Conservation (phyloP, 2,113 vertebrate genomes). For the Rattus norvegicus region DNA sequence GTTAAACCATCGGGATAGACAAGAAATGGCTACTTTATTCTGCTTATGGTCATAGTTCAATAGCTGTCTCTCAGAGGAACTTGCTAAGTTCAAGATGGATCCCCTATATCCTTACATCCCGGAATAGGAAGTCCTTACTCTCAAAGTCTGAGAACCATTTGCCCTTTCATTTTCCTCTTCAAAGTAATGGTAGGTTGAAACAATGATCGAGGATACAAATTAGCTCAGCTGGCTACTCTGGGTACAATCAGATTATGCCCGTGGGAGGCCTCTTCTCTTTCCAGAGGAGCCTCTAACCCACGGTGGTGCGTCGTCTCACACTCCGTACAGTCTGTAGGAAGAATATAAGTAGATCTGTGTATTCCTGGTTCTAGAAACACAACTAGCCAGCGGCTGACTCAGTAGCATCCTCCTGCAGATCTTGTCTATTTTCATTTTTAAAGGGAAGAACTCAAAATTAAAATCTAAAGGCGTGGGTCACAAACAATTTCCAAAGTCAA, state of each 20-base stretch:
- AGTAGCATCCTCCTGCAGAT: neutral
- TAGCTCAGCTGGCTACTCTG: neutral
- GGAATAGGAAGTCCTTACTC: neutral
- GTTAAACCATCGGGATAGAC: neutral
- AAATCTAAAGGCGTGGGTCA: neutral
- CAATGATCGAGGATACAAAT: neutral
- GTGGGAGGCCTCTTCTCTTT: neutral
- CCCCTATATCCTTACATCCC: neutral
- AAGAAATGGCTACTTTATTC: neutral
- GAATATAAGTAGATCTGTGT: neutral
- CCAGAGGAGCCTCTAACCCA: neutral
- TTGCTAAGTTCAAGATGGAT: neutral
- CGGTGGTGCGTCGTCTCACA: neutral
- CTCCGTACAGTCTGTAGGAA: neutral
- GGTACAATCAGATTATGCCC: neutral
- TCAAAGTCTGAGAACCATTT: neutral
- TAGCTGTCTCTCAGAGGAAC: neutral
- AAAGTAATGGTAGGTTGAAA: slow-evolving; percentile 25
- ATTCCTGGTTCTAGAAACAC: slow-evolving; percentile 37
- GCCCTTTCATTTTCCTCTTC: neutral
- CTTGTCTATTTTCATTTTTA: neutral
- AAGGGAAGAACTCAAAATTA: slow-evolving; percentile 7
- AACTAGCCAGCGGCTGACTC: neutral
- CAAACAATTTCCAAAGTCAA: neutral
- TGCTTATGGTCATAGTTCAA: neutral